Conservation (phyloP, 2,797 vertebrate genomes). For the Thaleichthys pacificus region DNA sequence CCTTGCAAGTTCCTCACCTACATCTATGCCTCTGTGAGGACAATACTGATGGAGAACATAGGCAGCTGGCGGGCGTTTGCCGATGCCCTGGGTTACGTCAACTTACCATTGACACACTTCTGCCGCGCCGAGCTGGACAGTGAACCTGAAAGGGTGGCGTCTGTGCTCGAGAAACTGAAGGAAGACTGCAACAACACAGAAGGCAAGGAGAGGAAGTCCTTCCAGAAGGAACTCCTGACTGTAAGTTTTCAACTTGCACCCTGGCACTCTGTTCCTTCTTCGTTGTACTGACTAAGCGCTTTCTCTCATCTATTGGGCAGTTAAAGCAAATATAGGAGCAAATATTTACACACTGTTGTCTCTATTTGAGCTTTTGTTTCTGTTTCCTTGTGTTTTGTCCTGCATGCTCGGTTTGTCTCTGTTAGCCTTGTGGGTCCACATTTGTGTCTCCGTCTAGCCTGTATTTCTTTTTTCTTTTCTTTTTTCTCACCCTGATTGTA, state of each 20-base stretch:
- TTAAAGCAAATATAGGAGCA: neutral
- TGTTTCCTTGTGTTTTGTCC: neutral
- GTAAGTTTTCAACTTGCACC: constrained; percentile 72
- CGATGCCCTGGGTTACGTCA: constrained; percentile 85
- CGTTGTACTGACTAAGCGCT: constrained; percentile 20
- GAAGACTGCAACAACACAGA: constrained; percentile 92
- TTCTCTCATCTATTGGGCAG: constrained; percentile 18
- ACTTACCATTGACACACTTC: constrained; percentile 86
- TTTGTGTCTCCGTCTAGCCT: constrained; percentile 1
- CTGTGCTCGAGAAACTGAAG: constrained; percentile 91
- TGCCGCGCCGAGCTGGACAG: constrained; percentile 89
- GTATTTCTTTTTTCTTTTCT: neutral
- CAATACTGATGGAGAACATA: constrained; percentile 95
- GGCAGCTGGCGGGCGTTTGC: constrained; percentile 92
- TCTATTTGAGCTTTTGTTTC: neutral
- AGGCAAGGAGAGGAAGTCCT: constrained; percentile 90
- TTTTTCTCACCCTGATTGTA: constrained; percentile 7
- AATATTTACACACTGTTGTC: neutral
- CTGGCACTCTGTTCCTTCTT: constrained; percentile 25
- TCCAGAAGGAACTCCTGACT: constrained; percentile 94
- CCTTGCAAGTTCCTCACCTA: constrained; percentile 97
- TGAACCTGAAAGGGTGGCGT: constrained; percentile 90
- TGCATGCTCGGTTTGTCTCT: constrained; percentile 14
- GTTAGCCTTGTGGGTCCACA: constrained; percentile 13
- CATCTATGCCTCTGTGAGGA: constrained; percentile 94